Conservation (phyloP, 2,888 invertebrate species). For the Dryococelus australis region DNA sequence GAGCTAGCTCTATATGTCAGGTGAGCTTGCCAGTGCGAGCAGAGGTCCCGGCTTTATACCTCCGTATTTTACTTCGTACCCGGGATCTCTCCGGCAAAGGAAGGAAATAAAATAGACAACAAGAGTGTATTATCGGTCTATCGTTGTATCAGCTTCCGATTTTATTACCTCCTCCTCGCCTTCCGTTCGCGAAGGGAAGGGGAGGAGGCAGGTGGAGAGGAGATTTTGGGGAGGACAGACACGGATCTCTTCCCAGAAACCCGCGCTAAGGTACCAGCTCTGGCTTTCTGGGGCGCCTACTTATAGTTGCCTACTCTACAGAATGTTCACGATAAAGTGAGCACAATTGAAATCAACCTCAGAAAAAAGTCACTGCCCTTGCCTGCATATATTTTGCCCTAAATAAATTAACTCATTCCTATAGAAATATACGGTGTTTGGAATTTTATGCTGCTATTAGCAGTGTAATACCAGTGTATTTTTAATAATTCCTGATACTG, state of each 20-base stretch:
- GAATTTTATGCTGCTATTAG: no score
- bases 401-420: no score
- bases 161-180: slow-evolving; percentile 22
- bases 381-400: no score
- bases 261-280: not conserved
- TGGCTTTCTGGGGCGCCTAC: not conserved
- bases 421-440: no score
- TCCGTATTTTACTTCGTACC: not conserved
- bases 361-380: no score
- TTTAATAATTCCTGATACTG: no score
- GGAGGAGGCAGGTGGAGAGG: not conserved
- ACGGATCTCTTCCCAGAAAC: not conserved
- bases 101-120: slow-evolving; percentile 25
- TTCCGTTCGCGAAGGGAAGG: not conserved
- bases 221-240: not conserved
- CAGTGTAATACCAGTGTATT: no score
- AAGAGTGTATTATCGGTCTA: slow-evolving; percentile 29
- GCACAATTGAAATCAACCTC: no score
- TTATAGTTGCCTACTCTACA: no score
- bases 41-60: not conserved
- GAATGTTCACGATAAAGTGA: no score
- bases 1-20: not conserved
- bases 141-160: slow-evolving; percentile 26
- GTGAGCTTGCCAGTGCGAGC: not conserved
- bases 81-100: not conserved